Percentiles rank a stretch among this genome's conserved stretches.
These are phyloP conservation scores for Helicoverpa assulta DNA, from an alignment of 2,888 invertebrate species.

Conservation along the genomic window DNA sequence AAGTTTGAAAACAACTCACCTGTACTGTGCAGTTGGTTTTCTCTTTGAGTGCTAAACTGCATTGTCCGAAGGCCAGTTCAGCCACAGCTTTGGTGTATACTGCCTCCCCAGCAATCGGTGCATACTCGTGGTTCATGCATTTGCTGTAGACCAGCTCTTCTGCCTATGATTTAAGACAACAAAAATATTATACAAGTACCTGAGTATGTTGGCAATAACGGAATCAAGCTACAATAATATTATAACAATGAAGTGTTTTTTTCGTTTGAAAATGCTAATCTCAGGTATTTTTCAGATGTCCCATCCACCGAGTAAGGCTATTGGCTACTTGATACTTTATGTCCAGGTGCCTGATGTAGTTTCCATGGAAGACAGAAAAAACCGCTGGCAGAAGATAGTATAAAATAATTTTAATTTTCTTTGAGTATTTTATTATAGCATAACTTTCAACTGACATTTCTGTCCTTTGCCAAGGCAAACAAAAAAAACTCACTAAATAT, in stretches of 20 bases:
- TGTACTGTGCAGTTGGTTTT: conserved; percentile 94
- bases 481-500: not conserved
- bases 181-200: not conserved
- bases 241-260: too few species aligned
- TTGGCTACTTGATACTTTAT: too few species aligned
- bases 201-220: too few species aligned
- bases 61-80: conserved; percentile 96
- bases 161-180: conserved; percentile 90
- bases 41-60: conserved; percentile 92
- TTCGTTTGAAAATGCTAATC: too few species aligned
- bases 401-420: too few species aligned
- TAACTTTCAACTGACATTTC: not conserved
- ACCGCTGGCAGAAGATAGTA: too few species aligned
- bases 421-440: too few species aligned
- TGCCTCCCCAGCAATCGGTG: conserved; percentile 96
- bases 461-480: not conserved
- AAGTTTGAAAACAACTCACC: conserved; percentile 73
- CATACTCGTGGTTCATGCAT: conserved; percentile 97
- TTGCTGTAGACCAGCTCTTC: conserved; percentile 93
- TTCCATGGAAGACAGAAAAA: too few species aligned
- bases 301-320: too few species aligned
- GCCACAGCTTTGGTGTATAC: conserved; percentile 96
- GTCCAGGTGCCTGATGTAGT: too few species aligned
- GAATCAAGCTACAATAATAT: too few species aligned
- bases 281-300: too few species aligned